Conservation (phyloP, 2,888 invertebrate genomes). For the Meteorus colon region DNA sequence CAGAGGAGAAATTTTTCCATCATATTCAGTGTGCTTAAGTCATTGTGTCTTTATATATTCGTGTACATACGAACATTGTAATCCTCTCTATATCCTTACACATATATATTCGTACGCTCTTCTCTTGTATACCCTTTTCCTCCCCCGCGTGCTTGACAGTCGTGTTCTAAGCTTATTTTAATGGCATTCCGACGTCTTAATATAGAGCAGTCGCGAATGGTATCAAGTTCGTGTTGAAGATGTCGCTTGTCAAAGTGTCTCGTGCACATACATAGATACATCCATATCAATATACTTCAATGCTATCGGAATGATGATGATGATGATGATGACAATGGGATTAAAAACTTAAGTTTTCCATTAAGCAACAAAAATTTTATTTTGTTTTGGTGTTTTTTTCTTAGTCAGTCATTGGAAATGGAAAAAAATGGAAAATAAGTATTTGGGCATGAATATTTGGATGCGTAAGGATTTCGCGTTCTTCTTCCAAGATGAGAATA, state of each 20-base stretch:
- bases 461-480: conserved; percentile 45
- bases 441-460: conserved; percentile 55
- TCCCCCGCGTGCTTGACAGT: conserved; percentile 35
- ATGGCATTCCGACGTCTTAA: conserved; percentile 68
- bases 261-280: conserved; percentile 21
- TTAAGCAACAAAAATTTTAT: too few relatives aligned
- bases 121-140: conserved; percentile 11
- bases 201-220: conserved; percentile 65
- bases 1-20: not conserved
- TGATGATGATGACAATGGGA: not conserved
- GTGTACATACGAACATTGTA: not conserved
- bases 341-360: too few relatives aligned
- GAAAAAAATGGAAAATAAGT: conserved; percentile 4
- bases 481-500: conserved; percentile 62
- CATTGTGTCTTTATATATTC: not conserved
- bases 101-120: conserved; percentile 27
- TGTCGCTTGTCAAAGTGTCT: conserved; percentile 55
- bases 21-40: not conserved
- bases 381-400: too few relatives aligned
- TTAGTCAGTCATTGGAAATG: not conserved
- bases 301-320: not conserved
- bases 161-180: conserved; percentile 65
- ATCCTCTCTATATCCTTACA: not conserved
- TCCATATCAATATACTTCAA: conserved; percentile 32
- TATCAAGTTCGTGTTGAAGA: conserved; percentile 63